Evolutionary conservation across 2,888 invertebrate genomes (phyloP), one percentile per base, ranked within the genome.

Genomic region (Laspeyria flexula): DNA sequence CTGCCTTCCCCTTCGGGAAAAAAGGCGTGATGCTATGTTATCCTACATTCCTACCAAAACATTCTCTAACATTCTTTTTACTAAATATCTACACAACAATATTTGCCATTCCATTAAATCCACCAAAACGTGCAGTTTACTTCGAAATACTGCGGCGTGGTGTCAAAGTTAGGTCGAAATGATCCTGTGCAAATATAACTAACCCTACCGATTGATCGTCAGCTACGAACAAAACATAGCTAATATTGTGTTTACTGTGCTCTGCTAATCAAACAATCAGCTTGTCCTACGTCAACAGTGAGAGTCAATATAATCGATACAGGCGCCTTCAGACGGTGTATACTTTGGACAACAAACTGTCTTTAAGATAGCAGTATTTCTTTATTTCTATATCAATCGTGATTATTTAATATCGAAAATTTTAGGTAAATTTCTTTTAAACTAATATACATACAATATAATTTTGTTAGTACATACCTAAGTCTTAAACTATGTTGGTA

Each of bases 191-290:
- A 88, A 88, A 87, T 79, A 87, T 68, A 23, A 50, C 57, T 70
- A 73, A 76, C 83, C 83, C 87, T 92, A 74, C 88, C 85, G 90
- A 82, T 80, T 77, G 83, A 86, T 85, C 90, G 90, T 79, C 90
- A 91, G 91, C 88, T 65, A 58, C 31, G 12, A 56, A 47, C 60
- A 73, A 77, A 80, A 79, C 73, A 72, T 68, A 69, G 67, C 75
- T 68, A 65, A 73, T 54, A 63, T 65, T 68, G 77, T 81, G 73
- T 87, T 84, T 80, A 66, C 64, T 72, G 70, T 70, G 65, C 65
- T 68, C 62, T 62, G 57, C 62, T 74, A 61, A 72, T 64, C 71
- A 77, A 81, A 70, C 55, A 71, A 45, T 61, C 62, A 55, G 73
- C 60, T 68, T 64, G 75, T 79, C 87, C 87, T 85, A 75, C 76